Base-by-base conservation (phyloP, 2,888 invertebrate genomes). In the Brenthis daphne region DNA sequence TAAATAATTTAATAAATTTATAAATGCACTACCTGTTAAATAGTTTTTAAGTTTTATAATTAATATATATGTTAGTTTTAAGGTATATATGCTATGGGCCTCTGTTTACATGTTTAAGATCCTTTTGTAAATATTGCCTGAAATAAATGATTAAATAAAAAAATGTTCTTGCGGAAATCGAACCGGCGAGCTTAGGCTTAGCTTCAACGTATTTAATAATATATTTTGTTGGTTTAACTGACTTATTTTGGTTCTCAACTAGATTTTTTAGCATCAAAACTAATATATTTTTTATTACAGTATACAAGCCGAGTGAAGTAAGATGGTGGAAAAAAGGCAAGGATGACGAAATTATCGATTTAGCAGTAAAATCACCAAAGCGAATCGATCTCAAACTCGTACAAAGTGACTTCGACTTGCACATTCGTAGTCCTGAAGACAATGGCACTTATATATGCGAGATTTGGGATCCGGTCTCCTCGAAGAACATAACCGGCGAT, bases 401-500 rank as follows among this genome's bases (percentile, higher is more conserved):
- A 4, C 93, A 94, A 78, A 94, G 94, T 58, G 94, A 93, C 0
- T 87, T 95, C 61, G 65, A 68, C 1, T 73, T 85, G 86, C 68
- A 93, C 87, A 63, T 89, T 93, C 70, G 88, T 87, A 79, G 93
- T 12, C 94, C 95, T 0, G 95, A 95, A 77, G 95, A 97, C 79
- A 96, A 97, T 82, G 97, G 97, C 2, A 88, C 82, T 0, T 92
- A 93, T 69, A 70, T 85, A 4, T 93, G 93, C 64, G 84, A 86
- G 65, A 76, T 85, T 2, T 80, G 78, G 75, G 93, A 87, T 74
- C 72, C 77, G 0, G 82, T 82, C 66, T 80, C 79, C 77, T 86
- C 82, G 68, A 87, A 77, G 60, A 93, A 85, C 76, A 89, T 85
- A 67, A 84, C 85, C 53, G 94, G 86, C 3, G 79, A 82, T 33